Base-by-base conservation (phyloP, 2,888 invertebrate genomes). In the Pasiphila rectangulata region DNA sequence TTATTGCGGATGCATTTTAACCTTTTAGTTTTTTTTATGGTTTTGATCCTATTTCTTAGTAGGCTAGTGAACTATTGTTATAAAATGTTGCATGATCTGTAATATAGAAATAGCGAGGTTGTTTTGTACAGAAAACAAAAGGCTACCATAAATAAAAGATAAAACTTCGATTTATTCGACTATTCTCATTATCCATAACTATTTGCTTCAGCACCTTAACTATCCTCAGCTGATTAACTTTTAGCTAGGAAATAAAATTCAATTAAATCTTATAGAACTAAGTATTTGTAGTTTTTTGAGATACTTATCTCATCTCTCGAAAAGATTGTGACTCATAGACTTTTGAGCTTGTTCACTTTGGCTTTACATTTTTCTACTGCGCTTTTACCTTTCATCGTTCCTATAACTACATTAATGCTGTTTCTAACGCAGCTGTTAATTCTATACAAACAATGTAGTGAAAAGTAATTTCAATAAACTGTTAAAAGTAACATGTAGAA, bases 321-420 rank as follows among this genome's bases (percentile, higher is more conserved):
- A 42, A 47, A 48, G 41, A 52, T 49, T 59, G 46, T 46, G 56
- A 62, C 69, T 47, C 37, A 73, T 75, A 75, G 73, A 75, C 69
- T 69, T 76, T 82, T 79, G 87, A 86, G 87, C 86, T 87, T 86
- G 74, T 80, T 76, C 80, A 74, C 73, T 72, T 83, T 79, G 74
- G 85, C 84, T 83, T 84, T 74, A 74, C 73, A 74, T 68, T 81
- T 83, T 83, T 83, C 79, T 83, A 84, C 76, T 67, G 74, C 70
- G 72, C 70, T 67, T 79, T 75, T 75, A 75, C 15, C 68, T 75
- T 68, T 79, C 68, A 71, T 73, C 75, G 78, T 80, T 75, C 74
- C 70, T 77, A 78, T 20, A 30, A 25, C 27, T 27, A 13, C 27
- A 9, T 9, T 6, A 4, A 16, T 19, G n/a, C n/a, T n/a, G n/a